Conservation (phyloP, 35 echinoderm and acorn worm genomes). For the Ophiothrix spiculata region DNA sequence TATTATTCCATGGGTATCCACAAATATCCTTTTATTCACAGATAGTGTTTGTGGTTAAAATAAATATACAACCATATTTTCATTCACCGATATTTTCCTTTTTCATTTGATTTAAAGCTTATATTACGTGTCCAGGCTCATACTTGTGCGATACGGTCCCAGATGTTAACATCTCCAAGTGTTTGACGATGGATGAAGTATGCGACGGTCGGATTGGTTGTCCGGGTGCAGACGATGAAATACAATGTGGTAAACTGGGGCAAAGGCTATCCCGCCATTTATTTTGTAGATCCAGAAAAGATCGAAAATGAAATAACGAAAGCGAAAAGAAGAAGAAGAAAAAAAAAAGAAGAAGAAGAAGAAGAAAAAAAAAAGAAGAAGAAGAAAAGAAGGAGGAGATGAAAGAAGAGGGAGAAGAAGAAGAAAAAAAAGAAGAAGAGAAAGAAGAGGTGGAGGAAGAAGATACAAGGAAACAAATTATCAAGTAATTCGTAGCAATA, state of each 20-base stretch:
- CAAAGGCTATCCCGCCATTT: neutral
- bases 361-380: neutral
- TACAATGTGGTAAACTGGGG: neutral
- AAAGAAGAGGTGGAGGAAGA: too few relatives aligned
- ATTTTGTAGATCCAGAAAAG: neutral
- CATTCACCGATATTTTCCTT: neutral
- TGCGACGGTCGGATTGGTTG: neutral
- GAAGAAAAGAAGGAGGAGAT: neutral
- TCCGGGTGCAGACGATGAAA: neutral
- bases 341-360: neutral
- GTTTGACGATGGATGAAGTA: slow-evolving; percentile 2
- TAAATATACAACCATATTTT: neutral
- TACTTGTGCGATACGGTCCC: neutral
- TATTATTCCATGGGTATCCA: too few relatives aligned
- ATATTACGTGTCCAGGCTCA: neutral
- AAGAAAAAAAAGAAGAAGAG: too few relatives aligned
- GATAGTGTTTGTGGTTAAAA: neutral
- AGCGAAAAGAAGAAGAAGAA: neutral
- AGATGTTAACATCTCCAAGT: neutral
- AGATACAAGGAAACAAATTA: too few relatives aligned
- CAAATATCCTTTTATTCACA: too few relatives aligned
- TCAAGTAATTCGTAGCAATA: too few relatives aligned
- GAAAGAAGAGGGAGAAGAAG: neutral
- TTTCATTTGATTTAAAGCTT: neutral
- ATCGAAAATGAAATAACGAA: neutral